A percentile compares a stretch with the other conserved stretches of the same genome.
Conservation (phyloP, 2,797 vertebrate species). For the Rhincodon typus region DNA sequence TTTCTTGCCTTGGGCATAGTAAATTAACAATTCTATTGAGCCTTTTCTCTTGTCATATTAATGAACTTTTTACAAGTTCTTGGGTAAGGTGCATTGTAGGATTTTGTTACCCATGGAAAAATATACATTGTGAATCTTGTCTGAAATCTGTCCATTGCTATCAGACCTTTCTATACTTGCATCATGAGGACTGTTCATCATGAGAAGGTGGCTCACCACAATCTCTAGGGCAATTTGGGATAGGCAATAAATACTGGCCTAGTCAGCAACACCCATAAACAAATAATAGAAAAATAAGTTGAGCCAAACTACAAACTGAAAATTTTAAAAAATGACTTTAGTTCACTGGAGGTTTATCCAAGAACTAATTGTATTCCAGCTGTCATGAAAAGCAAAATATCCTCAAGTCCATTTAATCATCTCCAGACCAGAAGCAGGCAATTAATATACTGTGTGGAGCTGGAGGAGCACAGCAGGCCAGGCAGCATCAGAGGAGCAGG, state of each 20-base stretch:
- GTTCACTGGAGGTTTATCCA: background rate
- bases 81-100: background rate
- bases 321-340: background rate
- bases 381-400: background rate
- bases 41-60: background rate
- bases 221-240: background rate
- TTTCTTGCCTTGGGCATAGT: too few species aligned
- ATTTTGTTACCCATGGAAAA: background rate
- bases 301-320: background rate
- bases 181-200: background rate
- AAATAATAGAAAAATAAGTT: too few species aligned
- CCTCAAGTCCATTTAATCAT: background rate
- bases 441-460: background rate
- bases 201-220: background rate
- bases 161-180: too few species aligned
- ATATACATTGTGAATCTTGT: background rate
- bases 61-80: background rate
- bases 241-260: background rate
- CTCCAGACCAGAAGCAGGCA: background rate
- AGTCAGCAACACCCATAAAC: too few species aligned
- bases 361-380: background rate
- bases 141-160: too few species aligned
- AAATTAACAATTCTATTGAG: background rate
- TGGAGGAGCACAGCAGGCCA: too few species aligned
- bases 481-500: too few species aligned